Conservation (phyloP, 2,113 vertebrate genomes). For the Equus przewalskii region DNA sequence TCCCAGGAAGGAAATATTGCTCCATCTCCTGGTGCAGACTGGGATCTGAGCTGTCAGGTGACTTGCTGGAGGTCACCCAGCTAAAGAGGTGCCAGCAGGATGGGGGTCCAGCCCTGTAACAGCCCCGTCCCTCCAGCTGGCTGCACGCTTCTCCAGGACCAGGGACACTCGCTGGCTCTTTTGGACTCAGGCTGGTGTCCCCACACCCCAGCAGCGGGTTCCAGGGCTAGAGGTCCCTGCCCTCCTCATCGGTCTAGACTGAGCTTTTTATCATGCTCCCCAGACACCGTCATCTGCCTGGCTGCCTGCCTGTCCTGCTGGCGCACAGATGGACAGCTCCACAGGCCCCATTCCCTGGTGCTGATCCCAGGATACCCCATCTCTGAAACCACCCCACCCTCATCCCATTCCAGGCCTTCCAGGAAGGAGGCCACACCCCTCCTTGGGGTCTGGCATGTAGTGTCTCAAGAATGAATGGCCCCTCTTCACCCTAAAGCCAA, state of each 20-base stretch:
- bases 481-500: not conserved
- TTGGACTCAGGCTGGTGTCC: not conserved
- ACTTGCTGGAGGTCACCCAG: not conserved
- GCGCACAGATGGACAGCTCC: rapidly evolving
- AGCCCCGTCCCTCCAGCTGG: not conserved
- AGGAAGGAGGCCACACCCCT: not conserved
- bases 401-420: not conserved
- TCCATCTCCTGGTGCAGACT: not conserved
- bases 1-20: not conserved
- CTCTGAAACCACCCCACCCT: not conserved
- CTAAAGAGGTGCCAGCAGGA: not conserved
- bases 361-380: not conserved
- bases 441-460: not conserved
- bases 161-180: not conserved
- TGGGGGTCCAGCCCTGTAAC: not conserved
- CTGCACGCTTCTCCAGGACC: rapidly evolving
- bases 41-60: not conserved
- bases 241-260: not conserved
- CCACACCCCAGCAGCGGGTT: not conserved
- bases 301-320: not conserved
- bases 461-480: rapidly evolving
- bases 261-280: not conserved
- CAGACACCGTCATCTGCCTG: not conserved
- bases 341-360: not conserved
- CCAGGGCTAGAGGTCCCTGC: rapidly evolving